These are phyloP conservation scores for Pangasius djambal DNA, from an alignment of 2,797 vertebrate genomes.

Conservation along the genomic window DNA sequence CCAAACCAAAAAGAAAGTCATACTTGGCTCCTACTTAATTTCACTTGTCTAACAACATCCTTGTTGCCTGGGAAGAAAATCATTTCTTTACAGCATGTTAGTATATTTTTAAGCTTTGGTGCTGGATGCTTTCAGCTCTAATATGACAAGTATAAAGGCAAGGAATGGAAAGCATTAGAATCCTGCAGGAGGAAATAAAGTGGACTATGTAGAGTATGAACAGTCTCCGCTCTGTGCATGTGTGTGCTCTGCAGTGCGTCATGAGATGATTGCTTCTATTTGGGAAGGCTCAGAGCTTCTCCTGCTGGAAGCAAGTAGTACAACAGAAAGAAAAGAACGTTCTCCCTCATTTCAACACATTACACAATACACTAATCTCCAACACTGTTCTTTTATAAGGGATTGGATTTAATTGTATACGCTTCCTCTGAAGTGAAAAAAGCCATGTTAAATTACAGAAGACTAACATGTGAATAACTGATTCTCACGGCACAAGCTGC, in stretches of 20 bases:
- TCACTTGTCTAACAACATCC: not conserved
- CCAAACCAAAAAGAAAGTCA: conserved; percentile 17
- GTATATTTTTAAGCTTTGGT: not conserved
- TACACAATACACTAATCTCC: not conserved
- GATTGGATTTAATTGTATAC: not conserved
- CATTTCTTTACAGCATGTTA: not conserved
- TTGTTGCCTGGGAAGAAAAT: not conserved
- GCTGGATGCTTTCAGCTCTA: conserved; percentile 7
- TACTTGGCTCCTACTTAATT: not conserved
- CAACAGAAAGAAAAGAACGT: conserved; percentile 38
- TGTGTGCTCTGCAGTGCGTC: conserved; percentile 30
- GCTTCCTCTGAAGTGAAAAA: not conserved
- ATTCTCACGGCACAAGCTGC: not conserved
- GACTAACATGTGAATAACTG: conserved; percentile 1
- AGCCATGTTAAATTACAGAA: conserved; percentile 16
- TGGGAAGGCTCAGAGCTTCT: conserved; percentile 49
- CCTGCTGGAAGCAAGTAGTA: conserved; percentile 58
- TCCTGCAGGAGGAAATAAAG: not conserved
- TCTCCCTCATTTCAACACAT: not conserved
- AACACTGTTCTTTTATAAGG: not conserved
- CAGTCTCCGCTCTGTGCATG: not conserved
- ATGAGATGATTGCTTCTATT: conserved; percentile 18
- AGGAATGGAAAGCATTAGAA: not conserved
- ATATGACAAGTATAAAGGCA: conserved; percentile 11
- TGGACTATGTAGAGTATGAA: not conserved